phyloP scores from a whole-genome alignment of 2,888 invertebrate genomes.

The Eucera pruinosa region DNA sequence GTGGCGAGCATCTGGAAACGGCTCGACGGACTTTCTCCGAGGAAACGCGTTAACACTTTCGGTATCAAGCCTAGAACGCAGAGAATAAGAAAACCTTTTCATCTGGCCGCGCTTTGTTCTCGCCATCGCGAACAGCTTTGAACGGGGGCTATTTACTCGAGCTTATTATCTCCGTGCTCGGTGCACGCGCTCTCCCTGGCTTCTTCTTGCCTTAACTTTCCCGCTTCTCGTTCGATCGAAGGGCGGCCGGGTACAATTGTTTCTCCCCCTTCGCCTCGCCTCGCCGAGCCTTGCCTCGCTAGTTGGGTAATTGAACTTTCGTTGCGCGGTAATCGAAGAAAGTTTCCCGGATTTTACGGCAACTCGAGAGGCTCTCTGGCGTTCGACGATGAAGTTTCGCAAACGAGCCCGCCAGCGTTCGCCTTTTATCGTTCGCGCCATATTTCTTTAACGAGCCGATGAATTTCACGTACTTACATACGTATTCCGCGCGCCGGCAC shows the following conservation, averaged over 20 bases:
- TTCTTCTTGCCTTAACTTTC: background rate
- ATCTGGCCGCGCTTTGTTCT: background rate
- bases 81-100: background rate
- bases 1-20: background rate
- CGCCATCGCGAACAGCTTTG: no score
- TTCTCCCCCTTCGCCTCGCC: no score
- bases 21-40: slow-evolving; percentile 1
- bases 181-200: background rate
- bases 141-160: background rate
- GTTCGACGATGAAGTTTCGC: background rate
- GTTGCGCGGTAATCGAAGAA: slow-evolving; percentile 13
- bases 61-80: background rate
- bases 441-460: slow-evolving; percentile 5
- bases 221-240: background rate
- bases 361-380: background rate
- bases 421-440: slow-evolving; percentile 13
- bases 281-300: no score
- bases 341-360: slow-evolving; percentile 1
- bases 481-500: no score
- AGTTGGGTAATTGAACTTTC: background rate
- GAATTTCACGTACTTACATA: background rate
- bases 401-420: slow-evolving; percentile 1
- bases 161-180: slow-evolving; percentile 4
- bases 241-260: background rate
- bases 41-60: slow-evolving; percentile 14